These are phyloP conservation scores for Callyntrura guangdongensis DNA, from an alignment of 2,888 invertebrate genomes.

Conservation along the genomic window DNA sequence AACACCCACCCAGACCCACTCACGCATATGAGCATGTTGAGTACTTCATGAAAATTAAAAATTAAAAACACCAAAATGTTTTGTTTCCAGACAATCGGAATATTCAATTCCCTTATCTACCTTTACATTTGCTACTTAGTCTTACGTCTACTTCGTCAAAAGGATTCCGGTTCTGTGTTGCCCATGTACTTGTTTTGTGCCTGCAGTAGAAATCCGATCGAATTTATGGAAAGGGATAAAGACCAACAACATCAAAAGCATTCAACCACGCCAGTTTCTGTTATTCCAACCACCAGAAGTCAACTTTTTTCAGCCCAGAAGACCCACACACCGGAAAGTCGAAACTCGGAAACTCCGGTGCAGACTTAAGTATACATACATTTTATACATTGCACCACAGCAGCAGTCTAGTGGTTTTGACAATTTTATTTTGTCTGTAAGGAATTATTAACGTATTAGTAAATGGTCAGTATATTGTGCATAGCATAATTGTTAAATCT, in stretches of 20 bases:
- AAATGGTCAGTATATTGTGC: too few relatives aligned
- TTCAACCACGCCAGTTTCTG: constrained; percentile 59
- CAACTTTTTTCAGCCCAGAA: constrained; percentile 67
- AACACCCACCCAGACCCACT: neutral
- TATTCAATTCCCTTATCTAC: constrained; percentile 80
- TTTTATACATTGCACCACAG: neutral
- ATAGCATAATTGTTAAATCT: neutral
- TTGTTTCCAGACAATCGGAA: constrained; percentile 77
- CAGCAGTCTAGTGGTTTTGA: neutral
- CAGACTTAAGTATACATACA: neutral
- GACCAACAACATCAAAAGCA: constrained; percentile 41
- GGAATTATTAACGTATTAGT: too few relatives aligned
- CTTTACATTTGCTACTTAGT: constrained; percentile 79
- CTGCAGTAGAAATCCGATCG: constrained; percentile 74
- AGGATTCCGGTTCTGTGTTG: constrained; percentile 54
- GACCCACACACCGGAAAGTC: constrained; percentile 52
- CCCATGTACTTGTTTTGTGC: constrained; percentile 80
- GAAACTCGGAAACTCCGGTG: constrained; percentile 60
- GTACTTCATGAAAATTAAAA: neutral
- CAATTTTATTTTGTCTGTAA: neutral
- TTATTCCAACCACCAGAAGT: constrained; percentile 56
- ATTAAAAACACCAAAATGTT: neutral
- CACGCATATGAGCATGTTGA: neutral
- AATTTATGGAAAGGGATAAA: constrained; percentile 54
- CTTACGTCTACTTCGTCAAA: constrained; percentile 73